Percentiles rank a stretch among this genome's conserved stretches.
phyloP scores from a whole-genome alignment of 2,888 invertebrate genomes.

The Pseudeuparius sepicola region DNA sequence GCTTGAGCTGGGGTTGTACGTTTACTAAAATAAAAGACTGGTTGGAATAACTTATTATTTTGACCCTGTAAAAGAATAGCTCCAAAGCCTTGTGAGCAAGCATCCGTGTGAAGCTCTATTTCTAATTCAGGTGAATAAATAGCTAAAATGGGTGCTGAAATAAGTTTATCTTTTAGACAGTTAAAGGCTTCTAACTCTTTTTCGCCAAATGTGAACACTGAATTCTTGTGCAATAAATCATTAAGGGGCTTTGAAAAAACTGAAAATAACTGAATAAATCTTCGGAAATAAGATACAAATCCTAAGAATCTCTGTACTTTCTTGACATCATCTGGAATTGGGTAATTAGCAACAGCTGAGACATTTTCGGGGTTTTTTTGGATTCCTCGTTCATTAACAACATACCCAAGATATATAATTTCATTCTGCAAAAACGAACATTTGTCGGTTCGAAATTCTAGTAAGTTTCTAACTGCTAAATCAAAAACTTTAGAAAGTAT shows the following conservation, averaged over 20 bases:
- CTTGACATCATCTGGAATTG: constrained; percentile 15
- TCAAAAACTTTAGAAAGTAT: constrained; percentile 20
- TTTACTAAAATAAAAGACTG: constrained; percentile 31
- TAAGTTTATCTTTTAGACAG: constrained; percentile 19
- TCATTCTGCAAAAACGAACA: constrained; percentile 24
- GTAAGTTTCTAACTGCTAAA: constrained; percentile 14
- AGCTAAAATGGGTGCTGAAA: constrained; percentile 24
- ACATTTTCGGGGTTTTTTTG: constrained; percentile 14
- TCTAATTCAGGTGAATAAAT: constrained; percentile 28
- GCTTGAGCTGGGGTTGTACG: constrained; percentile 26
- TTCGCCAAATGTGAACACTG: constrained; percentile 23
- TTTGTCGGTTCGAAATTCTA: constrained; percentile 24
- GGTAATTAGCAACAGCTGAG: constrained; percentile 13
- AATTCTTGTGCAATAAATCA: constrained; percentile 24
- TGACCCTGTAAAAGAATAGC: constrained; percentile 30
- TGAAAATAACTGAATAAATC: constrained; percentile 18
- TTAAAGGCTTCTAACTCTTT: constrained; percentile 19
- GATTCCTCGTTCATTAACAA: constrained; percentile 16
- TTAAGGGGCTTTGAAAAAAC: constrained; percentile 27
- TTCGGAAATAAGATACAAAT: constrained; percentile 16
- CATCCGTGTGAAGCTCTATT: constrained; percentile 34
- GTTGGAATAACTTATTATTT: constrained; percentile 25
- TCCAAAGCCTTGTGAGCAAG: constrained; percentile 29
- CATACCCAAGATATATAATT: constrained; percentile 27
- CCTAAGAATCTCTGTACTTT: constrained; percentile 17